phyloP scores from a whole-genome alignment of 2,888 invertebrate species.

The Strigamia maritima region DNA sequence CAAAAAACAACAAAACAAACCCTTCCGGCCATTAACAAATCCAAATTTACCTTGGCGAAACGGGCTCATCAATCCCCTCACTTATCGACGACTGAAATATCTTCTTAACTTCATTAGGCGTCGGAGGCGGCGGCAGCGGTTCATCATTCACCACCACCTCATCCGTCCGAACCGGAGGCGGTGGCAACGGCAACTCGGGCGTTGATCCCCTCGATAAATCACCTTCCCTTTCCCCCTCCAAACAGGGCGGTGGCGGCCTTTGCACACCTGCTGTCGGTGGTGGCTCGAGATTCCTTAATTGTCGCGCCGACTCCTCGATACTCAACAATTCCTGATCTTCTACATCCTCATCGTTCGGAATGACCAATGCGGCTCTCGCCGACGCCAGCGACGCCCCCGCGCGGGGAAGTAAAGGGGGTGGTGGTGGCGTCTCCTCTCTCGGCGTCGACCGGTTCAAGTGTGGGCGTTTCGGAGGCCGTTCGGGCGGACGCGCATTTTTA shows the following conservation, averaged over 20 bases:
- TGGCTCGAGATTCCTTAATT: constrained; percentile 46
- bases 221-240: background rate
- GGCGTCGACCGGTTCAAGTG: constrained; percentile 55
- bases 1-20: background rate
- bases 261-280: constrained; percentile 51
- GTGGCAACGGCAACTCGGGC: constrained; percentile 57
- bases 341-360: constrained; percentile 33
- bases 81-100: background rate
- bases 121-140: constrained; percentile 65
- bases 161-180: constrained; percentile 56
- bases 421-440: constrained; percentile 35
- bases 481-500: constrained; percentile 53
- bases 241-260: constrained; percentile 35
- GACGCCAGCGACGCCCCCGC: constrained; percentile 7
- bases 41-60: background rate
- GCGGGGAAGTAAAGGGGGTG: constrained; percentile 39
- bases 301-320: constrained; percentile 43
- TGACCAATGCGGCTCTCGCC: background rate
- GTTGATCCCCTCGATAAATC: constrained; percentile 40
- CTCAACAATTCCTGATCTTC: constrained; percentile 40
- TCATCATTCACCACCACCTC: constrained; percentile 60
- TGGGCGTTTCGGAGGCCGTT: constrained; percentile 74
- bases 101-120: constrained; percentile 51
- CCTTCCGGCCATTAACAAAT: background rate
- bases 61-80: background rate